These are phyloP conservation scores for Coilia nasus DNA, from an alignment of 2,797 vertebrate genomes.

Conservation along the genomic window DNA sequence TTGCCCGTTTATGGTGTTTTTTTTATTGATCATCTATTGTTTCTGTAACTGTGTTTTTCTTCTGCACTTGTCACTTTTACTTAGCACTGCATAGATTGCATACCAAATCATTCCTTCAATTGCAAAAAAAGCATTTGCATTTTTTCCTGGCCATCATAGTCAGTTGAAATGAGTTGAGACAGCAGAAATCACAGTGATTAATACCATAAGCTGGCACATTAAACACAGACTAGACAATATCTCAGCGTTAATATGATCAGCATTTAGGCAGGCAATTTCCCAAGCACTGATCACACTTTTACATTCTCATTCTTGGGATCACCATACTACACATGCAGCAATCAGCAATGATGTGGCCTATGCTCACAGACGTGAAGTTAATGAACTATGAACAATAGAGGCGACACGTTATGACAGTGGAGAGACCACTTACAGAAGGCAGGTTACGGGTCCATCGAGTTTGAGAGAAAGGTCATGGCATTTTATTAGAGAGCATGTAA, in stretches of 20 bases:
- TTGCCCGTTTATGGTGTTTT: not conserved
- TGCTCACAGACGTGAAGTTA: not conserved
- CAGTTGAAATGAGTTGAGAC: constrained; percentile 27
- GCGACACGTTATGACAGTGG: not conserved
- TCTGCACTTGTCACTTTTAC: not conserved
- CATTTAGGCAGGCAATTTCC: constrained; percentile 27
- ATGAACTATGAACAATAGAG: not conserved
- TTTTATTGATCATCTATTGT: not conserved
- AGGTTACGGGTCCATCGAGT: not conserved
- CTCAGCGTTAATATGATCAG: constrained; percentile 34
- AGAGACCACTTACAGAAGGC: not conserved
- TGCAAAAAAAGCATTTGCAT: not conserved
- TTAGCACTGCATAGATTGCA: not conserved
- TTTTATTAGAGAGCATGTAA: not conserved
- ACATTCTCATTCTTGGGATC: constrained; percentile 24
- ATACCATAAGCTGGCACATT: constrained; percentile 21
- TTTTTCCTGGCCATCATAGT: constrained; percentile 24
- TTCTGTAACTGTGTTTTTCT: not conserved
- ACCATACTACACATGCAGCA: not conserved
- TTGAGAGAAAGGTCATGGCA: not conserved
- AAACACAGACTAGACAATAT: constrained; percentile 16
- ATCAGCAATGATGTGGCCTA: not conserved
- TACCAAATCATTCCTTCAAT: not conserved
- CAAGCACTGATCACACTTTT: constrained; percentile 8
- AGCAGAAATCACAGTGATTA: not conserved